Percentiles rank a stretch among this genome's conserved stretches.
phyloP scores from a whole-genome alignment of 2,797 vertebrate species.

The Hirundo rustica region DNA sequence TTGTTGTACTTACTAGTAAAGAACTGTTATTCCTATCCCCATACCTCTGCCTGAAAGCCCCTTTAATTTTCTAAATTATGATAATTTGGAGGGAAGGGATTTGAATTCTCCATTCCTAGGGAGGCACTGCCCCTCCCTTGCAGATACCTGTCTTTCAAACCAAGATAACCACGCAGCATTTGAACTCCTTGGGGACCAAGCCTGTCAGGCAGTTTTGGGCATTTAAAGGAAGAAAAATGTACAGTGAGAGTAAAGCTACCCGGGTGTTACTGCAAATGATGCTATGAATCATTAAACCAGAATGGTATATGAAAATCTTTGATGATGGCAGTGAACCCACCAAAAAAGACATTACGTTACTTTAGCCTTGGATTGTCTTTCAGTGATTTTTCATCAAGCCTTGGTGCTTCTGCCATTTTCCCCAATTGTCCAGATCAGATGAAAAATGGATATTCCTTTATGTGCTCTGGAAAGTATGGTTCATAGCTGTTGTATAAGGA shows the following conservation, averaged over 20 bases:
- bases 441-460: conserved; percentile 42
- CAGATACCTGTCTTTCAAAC: too few species aligned
- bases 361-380: not conserved
- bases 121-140: too few species aligned
- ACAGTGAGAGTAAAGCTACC: not conserved
- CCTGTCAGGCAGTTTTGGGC: not conserved
- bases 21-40: too few species aligned
- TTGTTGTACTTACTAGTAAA: too few species aligned
- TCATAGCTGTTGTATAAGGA: conserved; percentile 42
- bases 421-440: not conserved
- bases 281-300: not conserved
- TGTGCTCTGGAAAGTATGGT: conserved; percentile 24
- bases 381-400: not conserved
- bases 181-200: not conserved
- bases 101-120: too few species aligned
- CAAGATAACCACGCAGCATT: not conserved
- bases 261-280: not conserved
- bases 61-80: too few species aligned
- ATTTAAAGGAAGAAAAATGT: not conserved
- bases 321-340: not conserved
- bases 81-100: too few species aligned
- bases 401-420: not conserved
- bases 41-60: too few species aligned
- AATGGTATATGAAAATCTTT: not conserved
- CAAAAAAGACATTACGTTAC: not conserved